Percentiles rank a stretch among this genome's conserved stretches.
These are phyloP conservation scores for Acanthococcus lagerstroemiae DNA, from an alignment of 2,888 invertebrate species.

Conservation along the genomic window DNA sequence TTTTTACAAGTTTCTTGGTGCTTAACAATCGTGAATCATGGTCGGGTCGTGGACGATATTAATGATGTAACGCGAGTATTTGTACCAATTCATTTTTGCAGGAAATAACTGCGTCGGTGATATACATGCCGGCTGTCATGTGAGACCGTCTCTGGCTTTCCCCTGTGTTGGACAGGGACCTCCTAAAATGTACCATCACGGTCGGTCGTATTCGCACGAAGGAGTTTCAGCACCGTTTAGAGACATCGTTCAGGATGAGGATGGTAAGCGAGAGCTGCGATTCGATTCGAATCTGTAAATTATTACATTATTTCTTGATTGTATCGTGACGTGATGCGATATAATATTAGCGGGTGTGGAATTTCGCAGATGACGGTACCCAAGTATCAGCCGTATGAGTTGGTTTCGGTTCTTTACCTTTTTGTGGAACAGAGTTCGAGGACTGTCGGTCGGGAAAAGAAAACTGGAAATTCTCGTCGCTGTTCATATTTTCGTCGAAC, in stretches of 20 bases:
- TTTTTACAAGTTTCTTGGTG: too few species aligned
- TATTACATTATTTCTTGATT: background rate
- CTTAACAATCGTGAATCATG: too few species aligned
- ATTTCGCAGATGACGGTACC: constrained; percentile 49
- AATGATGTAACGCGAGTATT: background rate
- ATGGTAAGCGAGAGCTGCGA: constrained; percentile 30
- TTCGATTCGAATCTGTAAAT: background rate
- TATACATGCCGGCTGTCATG: background rate
- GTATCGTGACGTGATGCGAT: background rate
- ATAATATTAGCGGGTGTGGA: background rate
- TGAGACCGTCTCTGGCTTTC: constrained; percentile 12
- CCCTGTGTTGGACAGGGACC: constrained; percentile 69
- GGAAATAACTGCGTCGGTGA: constrained; percentile 3
- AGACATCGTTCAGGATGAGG: constrained; percentile 36
- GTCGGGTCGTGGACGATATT: background rate
- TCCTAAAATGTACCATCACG: constrained; percentile 62
- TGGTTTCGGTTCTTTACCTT: too few species aligned
- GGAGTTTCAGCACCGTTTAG: constrained; percentile 52
- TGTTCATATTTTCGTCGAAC: too few species aligned
- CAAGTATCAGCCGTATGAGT: constrained; percentile 53
- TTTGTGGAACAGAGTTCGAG: too few species aligned
- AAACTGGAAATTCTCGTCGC: too few species aligned
- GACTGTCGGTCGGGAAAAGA: too few species aligned
- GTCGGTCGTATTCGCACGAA: constrained; percentile 76
- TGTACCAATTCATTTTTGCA: background rate